Evolutionary conservation across 2,888 invertebrate species (phyloP).

Genomic region (Mesorhabditis sp.): DNA sequence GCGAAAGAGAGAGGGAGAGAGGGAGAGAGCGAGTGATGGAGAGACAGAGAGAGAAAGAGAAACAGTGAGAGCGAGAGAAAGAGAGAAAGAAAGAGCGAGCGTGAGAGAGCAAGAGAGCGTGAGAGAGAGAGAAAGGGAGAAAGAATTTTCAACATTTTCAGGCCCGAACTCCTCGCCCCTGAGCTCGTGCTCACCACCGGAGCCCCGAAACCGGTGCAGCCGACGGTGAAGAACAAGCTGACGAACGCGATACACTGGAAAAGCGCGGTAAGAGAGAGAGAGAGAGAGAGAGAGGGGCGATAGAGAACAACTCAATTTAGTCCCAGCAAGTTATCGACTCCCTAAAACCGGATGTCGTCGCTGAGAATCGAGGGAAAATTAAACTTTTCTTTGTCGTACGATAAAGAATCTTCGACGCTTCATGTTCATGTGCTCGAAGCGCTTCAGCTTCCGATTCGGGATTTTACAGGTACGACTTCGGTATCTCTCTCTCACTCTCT

Average conservation of each 20-base stretch:
- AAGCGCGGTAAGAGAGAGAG: conserved; percentile 24
- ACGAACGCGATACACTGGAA: conserved; percentile 40
- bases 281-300: neutral
- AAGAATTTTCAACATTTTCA: conserved; percentile 7
- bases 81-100: too few species aligned
- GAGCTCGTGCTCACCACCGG: conserved; percentile 30
- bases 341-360: conserved; percentile 45
- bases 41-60: too few species aligned
- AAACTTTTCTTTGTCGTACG: conserved; percentile 50
- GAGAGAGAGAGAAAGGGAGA: too few species aligned
- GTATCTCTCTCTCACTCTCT: neutral
- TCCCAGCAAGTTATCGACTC: conserved; percentile 47
- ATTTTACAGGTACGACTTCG: conserved; percentile 42
- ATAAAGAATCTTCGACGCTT: conserved; percentile 43
- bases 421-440: conserved; percentile 50
- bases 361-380: conserved; percentile 48
- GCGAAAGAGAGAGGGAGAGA: too few species aligned
- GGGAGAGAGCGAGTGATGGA: too few species aligned
- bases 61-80: too few species aligned
- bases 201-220: conserved; percentile 33
- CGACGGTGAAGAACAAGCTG: conserved; percentile 31
- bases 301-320: conserved; percentile 7
- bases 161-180: conserved; percentile 37
- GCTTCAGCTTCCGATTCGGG: conserved; percentile 51
- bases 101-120: too few species aligned